Percentiles rank a stretch among this genome's conserved stretches.
These are phyloP conservation scores for Sylvia atricapilla DNA, from an alignment of 2,113 vertebrate genomes.

Conservation along the genomic window DNA sequence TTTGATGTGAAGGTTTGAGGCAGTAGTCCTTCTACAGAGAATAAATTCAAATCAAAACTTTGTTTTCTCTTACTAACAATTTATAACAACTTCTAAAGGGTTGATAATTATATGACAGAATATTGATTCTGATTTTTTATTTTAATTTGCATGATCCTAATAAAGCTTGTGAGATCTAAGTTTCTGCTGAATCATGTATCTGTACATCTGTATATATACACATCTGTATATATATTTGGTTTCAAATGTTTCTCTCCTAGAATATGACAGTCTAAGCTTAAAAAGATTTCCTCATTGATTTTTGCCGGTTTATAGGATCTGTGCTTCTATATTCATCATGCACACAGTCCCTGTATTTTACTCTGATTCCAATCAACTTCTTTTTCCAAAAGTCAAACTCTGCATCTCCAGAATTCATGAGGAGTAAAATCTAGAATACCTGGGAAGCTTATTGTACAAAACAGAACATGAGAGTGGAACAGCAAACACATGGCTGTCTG, in stretches of 20 bases:
- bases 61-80: not conserved
- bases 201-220: not conserved
- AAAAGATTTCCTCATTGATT: not conserved
- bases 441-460: not conserved
- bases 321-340: not conserved
- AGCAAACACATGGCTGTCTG: not conserved
- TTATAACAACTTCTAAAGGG: not conserved
- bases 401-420: not conserved
- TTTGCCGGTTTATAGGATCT: not conserved
- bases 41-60: not conserved
- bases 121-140: not conserved
- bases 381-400: not conserved
- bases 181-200: not conserved
- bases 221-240: too few relatives aligned
- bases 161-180: not conserved
- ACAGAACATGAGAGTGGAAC: not conserved
- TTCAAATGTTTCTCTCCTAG: not conserved
- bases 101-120: not conserved
- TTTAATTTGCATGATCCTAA: not conserved
- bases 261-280: not conserved
- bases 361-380: not conserved
- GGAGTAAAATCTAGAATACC: not conserved
- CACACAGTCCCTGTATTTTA: not conserved
- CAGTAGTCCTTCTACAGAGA: not conserved
- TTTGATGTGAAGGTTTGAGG: not conserved